Percentiles rank a stretch among this genome's conserved stretches.
These are phyloP conservation scores for Sebastiscus albofasciatus DNA, from an alignment of 2,797 vertebrate species.

Conservation along the genomic window DNA sequence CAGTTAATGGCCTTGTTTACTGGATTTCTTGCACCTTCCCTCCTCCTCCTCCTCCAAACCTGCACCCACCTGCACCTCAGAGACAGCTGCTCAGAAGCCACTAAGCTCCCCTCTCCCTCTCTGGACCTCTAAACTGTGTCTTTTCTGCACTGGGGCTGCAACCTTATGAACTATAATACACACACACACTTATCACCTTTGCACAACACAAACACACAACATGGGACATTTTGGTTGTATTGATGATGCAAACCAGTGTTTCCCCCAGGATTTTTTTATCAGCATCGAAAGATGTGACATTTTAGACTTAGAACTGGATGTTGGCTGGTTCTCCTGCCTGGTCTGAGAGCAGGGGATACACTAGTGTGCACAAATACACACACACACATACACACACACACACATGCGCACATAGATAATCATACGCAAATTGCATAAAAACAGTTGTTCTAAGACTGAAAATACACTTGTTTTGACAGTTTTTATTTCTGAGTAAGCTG, in stretches of 20 bases:
- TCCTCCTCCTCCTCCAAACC: constrained; percentile 7
- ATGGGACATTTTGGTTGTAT: constrained; percentile 37
- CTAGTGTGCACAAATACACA: constrained; percentile 16
- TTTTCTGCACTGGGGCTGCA: constrained; percentile 52
- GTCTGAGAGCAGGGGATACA: constrained; percentile 15
- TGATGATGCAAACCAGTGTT: constrained; percentile 38
- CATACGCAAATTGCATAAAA: not conserved
- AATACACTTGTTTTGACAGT: constrained; percentile 5
- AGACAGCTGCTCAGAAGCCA: constrained; percentile 56
- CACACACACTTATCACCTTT: constrained; percentile 44
- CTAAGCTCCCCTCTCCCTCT: constrained; percentile 25
- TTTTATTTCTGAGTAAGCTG: constrained; percentile 1
- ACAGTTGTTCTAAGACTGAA: not conserved
- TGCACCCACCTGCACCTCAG: constrained; percentile 54
- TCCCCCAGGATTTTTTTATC: constrained; percentile 24
- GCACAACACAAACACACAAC: constrained; percentile 41
- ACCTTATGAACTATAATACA: constrained; percentile 45
- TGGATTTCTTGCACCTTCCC: constrained; percentile 49
- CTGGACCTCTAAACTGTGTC: constrained; percentile 80
- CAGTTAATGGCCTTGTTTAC: constrained; percentile 72
- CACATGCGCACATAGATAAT: constrained; percentile 9
- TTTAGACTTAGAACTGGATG: constrained; percentile 23
- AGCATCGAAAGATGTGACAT: constrained; percentile 22
- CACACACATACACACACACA: constrained; percentile 14
- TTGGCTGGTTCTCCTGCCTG: constrained; percentile 25